Conservation (phyloP, 2,888 invertebrate genomes). For the Mythimna vitellina region DNA sequence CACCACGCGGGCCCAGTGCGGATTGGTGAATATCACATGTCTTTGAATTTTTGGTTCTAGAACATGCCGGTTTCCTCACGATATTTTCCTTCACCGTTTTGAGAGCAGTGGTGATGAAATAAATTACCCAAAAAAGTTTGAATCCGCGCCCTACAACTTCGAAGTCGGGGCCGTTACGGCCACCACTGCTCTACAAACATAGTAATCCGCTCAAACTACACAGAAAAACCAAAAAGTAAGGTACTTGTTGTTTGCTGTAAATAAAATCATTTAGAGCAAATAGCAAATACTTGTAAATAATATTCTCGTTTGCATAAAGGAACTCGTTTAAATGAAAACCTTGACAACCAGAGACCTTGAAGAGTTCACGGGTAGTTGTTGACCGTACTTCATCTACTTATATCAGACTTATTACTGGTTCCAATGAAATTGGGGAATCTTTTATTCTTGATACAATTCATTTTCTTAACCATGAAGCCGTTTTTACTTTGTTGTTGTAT, state of each 20-base stretch:
- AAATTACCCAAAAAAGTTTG: too few species aligned
- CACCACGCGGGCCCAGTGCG: too few species aligned
- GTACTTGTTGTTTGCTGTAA: not conserved
- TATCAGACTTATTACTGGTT: constrained; percentile 8
- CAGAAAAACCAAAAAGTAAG: not conserved
- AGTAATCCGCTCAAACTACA: not conserved
- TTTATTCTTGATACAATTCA: constrained; percentile 11
- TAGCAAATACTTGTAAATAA: constrained; percentile 37
- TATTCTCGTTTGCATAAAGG: constrained; percentile 24
- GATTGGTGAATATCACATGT: too few species aligned
- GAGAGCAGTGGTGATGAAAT: too few species aligned
- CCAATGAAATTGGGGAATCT: constrained; percentile 4
- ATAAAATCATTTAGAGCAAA: constrained; percentile 22
- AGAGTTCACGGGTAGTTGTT: constrained; percentile 44
- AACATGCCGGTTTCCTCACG: too few species aligned
- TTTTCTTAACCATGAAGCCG: not conserved
- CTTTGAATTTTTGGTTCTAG: too few species aligned
- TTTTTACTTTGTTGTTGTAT: constrained; percentile 17
- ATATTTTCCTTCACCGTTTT: too few species aligned
- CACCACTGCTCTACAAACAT: too few species aligned
- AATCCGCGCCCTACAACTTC: too few species aligned
- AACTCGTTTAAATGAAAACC: constrained; percentile 47
- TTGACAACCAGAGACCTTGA: constrained; percentile 45
- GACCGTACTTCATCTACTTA: constrained; percentile 20
- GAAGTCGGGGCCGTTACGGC: too few species aligned